These are phyloP conservation scores for Myathropa florea DNA, from an alignment of 2,888 invertebrate species.

Conservation along the genomic window DNA sequence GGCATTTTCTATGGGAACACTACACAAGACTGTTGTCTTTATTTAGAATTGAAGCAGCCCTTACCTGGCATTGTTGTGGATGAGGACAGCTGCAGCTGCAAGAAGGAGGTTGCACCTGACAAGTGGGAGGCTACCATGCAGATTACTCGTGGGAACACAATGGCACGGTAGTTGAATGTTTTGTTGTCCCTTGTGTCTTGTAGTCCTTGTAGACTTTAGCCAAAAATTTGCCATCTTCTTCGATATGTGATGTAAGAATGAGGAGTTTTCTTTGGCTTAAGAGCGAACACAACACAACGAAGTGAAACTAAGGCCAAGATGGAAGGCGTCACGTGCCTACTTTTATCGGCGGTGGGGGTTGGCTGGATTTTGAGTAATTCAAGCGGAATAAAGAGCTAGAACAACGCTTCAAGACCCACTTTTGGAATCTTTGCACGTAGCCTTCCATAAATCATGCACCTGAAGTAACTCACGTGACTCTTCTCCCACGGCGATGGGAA, in stretches of 20 bases:
- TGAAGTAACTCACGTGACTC: conserved; percentile 59
- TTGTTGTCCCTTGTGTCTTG: conserved; percentile 10
- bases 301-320: neutral
- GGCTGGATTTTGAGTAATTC: conserved; percentile 24
- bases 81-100: conserved; percentile 18
- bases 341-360: conserved; percentile 6
- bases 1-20: conserved; percentile 32
- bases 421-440: conserved; percentile 57
- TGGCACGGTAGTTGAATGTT: conserved; percentile 1
- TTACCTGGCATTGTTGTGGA: conserved; percentile 45
- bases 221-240: neutral
- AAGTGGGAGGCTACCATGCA: conserved; percentile 51
- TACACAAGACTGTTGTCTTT: conserved; percentile 41
- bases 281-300: neutral
- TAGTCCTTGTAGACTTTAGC: neutral
- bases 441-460: conserved; percentile 67
- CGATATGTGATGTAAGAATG: conserved; percentile 9
- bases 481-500: neutral
- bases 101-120: conserved; percentile 49
- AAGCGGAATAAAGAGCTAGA: conserved; percentile 17
- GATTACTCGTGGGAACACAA: conserved; percentile 41
- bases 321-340: neutral
- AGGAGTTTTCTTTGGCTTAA: conserved; percentile 12
- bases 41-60: conserved; percentile 50
- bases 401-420: conserved; percentile 27